These are phyloP conservation scores for Prorops nasuta DNA, from an alignment of 1,140 invertebrate species.

Conservation along the genomic window DNA sequence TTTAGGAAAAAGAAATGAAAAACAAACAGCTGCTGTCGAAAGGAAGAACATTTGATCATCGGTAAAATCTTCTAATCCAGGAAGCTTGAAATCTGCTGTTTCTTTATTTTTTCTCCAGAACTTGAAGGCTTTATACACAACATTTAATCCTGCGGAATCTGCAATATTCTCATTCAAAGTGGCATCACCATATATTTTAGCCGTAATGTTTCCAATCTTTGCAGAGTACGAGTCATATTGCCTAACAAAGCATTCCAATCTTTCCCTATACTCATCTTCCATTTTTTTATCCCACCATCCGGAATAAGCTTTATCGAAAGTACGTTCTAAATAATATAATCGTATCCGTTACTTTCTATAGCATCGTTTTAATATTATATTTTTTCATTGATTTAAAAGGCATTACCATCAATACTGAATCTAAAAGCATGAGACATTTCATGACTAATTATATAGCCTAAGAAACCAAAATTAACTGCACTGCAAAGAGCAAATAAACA, in stretches of 20 bases:
- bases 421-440: constrained; percentile 62
- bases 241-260: background rate
- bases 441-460: constrained; percentile 62
- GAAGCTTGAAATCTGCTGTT: background rate
- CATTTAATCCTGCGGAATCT: background rate
- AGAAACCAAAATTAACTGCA: constrained; percentile 62
- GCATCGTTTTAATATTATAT: too few relatives aligned
- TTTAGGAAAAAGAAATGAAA: background rate
- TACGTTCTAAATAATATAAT: too few relatives aligned
- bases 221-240: background rate
- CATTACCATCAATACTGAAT: background rate
- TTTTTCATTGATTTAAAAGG: too few relatives aligned
- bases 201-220: too few relatives aligned
- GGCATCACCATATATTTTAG: too few relatives aligned
- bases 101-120: background rate
- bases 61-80: constrained; percentile 4
- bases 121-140: background rate
- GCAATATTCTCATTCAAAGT: background rate
- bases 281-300: background rate
- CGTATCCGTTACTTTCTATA: too few relatives aligned
- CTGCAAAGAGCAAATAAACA: constrained; percentile 54
- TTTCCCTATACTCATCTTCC: background rate
- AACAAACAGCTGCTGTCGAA: background rate
- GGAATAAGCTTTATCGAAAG: background rate
- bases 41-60: constrained; percentile 7